Conservation (phyloP, 2,113 vertebrate species). For the Propithecus coquereli region DNA sequence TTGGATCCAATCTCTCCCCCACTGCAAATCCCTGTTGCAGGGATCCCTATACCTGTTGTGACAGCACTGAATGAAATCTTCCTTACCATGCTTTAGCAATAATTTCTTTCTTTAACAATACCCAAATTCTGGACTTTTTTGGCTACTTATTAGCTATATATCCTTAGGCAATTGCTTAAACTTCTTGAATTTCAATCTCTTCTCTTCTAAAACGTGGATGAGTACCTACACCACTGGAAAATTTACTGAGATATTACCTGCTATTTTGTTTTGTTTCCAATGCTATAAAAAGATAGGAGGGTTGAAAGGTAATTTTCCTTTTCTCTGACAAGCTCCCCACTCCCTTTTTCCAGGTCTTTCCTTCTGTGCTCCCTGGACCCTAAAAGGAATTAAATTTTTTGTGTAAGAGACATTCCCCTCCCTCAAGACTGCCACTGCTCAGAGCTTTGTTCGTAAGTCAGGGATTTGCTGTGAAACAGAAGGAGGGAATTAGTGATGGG, state of each 20-base stretch:
- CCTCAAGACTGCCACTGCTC: not conserved
- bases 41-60: not conserved
- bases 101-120: not conserved
- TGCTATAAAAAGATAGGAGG: not conserved
- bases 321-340: not conserved
- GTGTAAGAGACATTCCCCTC: not conserved
- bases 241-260: not conserved
- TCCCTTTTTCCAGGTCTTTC: not conserved
- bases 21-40: not conserved
- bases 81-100: not conserved
- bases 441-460: not conserved
- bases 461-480: not conserved
- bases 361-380: not conserved
- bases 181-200: not conserved
- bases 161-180: not conserved
- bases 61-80: not conserved
- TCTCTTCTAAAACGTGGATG: not conserved
- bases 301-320: not conserved
- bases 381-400: not conserved
- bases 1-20: not conserved
- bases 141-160: not conserved
- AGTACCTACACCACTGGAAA: not conserved
- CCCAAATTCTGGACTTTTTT: not conserved
- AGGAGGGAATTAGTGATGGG: not conserved
- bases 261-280: not conserved